Evolutionary conservation across 2,113 vertebrate species (phyloP).

Genomic region (Elgaria multicarinata): DNA sequence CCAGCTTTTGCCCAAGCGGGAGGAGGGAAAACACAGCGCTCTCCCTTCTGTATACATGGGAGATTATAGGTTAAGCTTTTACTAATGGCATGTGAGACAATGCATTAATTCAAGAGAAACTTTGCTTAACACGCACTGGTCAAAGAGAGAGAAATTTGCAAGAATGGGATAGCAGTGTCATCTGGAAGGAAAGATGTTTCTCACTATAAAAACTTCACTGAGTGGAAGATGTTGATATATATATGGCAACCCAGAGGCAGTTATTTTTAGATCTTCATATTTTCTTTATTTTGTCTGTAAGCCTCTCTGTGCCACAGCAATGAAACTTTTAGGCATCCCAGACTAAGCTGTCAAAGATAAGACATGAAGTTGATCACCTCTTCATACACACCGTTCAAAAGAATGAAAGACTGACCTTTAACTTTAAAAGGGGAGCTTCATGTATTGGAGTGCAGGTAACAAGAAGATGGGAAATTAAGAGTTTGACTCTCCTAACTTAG

Average conservation of each 20-base stretch:
- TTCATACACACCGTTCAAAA: not conserved
- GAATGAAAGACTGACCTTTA: not conserved
- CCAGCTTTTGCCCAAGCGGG: conserved; percentile 66
- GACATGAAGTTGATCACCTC: not conserved
- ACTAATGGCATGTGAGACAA: not conserved
- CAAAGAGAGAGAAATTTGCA: conserved; percentile 43
- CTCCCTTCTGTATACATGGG: not conserved
- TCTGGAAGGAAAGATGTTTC: not conserved
- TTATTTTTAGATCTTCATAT: not conserved
- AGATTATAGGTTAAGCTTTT: not conserved
- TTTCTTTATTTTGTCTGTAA: not conserved
- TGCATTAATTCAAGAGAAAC: accelerated
- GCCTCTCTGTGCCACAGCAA: not conserved
- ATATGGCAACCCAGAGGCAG: not conserved
- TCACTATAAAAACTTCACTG: too few relatives aligned
- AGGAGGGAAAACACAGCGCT: conserved; percentile 34
- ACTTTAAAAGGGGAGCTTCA: not conserved
- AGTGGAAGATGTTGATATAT: conserved; percentile 18
- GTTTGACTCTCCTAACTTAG: not conserved
- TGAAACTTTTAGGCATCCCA: not conserved
- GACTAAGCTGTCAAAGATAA: not conserved
- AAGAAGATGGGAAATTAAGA: not conserved
- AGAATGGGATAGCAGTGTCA: conserved; percentile 46
- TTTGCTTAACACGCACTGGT: not conserved
- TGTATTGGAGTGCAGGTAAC: not conserved